These are phyloP conservation scores for Erynnis tages DNA, from an alignment of 2,888 invertebrate species.

Conservation along the genomic window DNA sequence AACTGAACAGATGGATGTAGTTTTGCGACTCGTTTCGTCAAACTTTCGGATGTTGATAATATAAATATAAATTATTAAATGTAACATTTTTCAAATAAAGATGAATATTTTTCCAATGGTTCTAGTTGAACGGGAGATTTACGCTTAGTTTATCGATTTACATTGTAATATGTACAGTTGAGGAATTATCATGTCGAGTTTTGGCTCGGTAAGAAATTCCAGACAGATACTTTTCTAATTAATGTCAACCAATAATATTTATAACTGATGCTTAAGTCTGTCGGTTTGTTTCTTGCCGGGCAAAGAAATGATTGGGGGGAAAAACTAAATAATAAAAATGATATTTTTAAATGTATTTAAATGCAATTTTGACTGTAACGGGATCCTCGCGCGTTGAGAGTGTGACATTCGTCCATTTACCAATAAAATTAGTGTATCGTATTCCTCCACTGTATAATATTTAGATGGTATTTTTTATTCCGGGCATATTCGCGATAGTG, in stretches of 20 bases:
- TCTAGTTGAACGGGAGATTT: slow-evolving; percentile 51
- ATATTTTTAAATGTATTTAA: slow-evolving; percentile 23
- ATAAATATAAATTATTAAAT: slow-evolving; percentile 32
- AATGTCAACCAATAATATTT: background rate
- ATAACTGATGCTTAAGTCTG: background rate
- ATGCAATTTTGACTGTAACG: slow-evolving; percentile 28
- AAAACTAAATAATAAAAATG: background rate
- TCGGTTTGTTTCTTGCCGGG: slow-evolving; percentile 10
- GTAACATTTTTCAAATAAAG: slow-evolving; percentile 41
- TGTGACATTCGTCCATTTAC: slow-evolving; percentile 72
- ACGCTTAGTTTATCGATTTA: slow-evolving; percentile 53
- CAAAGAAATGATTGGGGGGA: background rate
- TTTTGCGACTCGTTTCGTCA: slow-evolving; percentile 21
- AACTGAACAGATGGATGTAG: slow-evolving; percentile 1
- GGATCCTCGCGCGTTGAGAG: slow-evolving; percentile 15
- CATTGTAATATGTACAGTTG: slow-evolving; percentile 57
- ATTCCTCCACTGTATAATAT: slow-evolving; percentile 78
- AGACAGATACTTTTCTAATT: background rate
- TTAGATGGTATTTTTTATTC: slow-evolving; percentile 54
- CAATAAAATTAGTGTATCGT: slow-evolving; percentile 50
- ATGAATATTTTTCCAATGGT: slow-evolving; percentile 63
- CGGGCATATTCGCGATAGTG: slow-evolving; percentile 54
- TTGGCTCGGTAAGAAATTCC: background rate
- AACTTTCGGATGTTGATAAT: slow-evolving; percentile 31
- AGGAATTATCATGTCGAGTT: slow-evolving; percentile 46